phyloP scores from a whole-genome alignment of 2,113 vertebrate genomes.

The Atrichornis clamosus region DNA sequence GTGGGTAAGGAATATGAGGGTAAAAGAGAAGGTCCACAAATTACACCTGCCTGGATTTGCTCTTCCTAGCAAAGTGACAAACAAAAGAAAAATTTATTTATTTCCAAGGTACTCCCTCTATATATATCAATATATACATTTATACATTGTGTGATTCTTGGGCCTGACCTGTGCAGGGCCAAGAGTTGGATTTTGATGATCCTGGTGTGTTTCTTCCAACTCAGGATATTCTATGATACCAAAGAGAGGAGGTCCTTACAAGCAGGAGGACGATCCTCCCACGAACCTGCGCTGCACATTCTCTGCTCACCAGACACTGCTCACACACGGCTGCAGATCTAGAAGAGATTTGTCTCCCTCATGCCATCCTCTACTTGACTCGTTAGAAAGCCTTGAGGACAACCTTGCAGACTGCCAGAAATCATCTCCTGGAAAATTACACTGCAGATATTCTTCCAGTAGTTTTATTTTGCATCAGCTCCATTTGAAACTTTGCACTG shows the following conservation, averaged over 20 bases:
- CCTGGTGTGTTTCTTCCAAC: not conserved
- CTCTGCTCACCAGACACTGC: not conserved
- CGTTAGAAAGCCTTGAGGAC: not conserved
- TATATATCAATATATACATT: too few relatives aligned
- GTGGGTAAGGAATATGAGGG: not conserved
- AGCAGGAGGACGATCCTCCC: not conserved
- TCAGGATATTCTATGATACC: not conserved
- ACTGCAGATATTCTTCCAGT: not conserved
- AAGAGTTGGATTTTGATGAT: not conserved
- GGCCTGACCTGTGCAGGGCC: not conserved
- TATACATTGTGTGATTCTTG: not conserved
- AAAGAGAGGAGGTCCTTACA: not conserved
- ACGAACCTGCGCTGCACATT: not conserved
- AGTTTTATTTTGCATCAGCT: not conserved
- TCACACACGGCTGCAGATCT: not conserved
- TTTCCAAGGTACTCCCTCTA: not conserved
- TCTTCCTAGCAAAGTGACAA: not conserved
- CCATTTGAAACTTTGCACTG: not conserved
- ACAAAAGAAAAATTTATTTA: not conserved
- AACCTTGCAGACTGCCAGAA: not conserved
- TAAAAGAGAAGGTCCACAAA: not conserved
- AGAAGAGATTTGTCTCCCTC: not conserved
- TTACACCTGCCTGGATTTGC: not conserved
- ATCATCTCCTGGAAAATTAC: not conserved
- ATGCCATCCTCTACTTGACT: not conserved